phyloP scores from a whole-genome alignment of 2,797 vertebrate genomes.

The Pangasius mekongensis region DNA sequence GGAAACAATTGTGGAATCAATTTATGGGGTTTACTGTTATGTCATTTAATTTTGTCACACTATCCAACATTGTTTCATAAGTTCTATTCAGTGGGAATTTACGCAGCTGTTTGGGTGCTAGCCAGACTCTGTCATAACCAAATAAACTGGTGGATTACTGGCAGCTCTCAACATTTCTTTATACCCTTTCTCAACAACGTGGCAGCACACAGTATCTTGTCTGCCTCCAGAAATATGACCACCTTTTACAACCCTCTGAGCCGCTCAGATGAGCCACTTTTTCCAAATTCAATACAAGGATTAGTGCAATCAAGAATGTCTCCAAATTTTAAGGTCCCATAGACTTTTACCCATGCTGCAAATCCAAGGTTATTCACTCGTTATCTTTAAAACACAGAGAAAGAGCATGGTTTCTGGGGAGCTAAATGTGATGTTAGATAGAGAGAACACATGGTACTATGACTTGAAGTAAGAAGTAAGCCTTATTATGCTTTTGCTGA shows the following conservation, averaged over 20 bases:
- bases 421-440: neutral
- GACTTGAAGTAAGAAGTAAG: neutral
- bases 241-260: neutral
- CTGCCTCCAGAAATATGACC: neutral
- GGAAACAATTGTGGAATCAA: neutral
- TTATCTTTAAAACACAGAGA: conserved; percentile 31
- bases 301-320: conserved; percentile 34
- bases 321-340: conserved; percentile 1
- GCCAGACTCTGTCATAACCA: conserved; percentile 25
- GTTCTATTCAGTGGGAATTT: conserved; percentile 4
- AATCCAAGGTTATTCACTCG: conserved; percentile 24
- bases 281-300: conserved; percentile 35
- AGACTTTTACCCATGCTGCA: conserved; percentile 27
- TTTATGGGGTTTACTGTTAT: neutral
- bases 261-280: neutral
- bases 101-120: conserved; percentile 19
- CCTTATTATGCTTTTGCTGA: conserved; percentile 2
- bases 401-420: conserved; percentile 1
- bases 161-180: conserved; percentile 2
- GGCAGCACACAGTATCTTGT: conserved; percentile 18
- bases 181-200: conserved; percentile 2
- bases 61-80: neutral
- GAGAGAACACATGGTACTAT: neutral
- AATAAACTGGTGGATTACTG: conserved; percentile 19
- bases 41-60: neutral